These are phyloP conservation scores for Pocillopora verrucosa DNA, from an alignment of 64 coral and sea anemone species.

Conservation along the genomic window DNA sequence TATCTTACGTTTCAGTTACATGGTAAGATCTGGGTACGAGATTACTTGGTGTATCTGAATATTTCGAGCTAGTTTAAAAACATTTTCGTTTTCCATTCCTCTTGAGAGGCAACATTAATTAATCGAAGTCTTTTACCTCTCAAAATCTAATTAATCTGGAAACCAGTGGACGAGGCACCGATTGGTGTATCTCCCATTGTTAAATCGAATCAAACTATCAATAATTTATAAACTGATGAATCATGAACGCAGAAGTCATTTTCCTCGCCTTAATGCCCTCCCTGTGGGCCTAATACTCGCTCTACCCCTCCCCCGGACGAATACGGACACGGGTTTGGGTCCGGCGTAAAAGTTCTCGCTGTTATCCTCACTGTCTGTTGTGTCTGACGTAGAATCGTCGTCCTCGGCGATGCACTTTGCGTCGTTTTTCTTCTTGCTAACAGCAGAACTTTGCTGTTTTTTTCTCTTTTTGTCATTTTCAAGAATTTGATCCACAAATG, in stretches of 20 bases:
- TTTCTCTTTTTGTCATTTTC: neutral
- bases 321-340: conserved; percentile 8
- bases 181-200: too few relatives aligned
- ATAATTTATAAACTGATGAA: too few relatives aligned
- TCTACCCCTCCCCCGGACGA: neutral
- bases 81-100: too few relatives aligned
- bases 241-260: neutral
- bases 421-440: neutral
- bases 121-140: neutral
- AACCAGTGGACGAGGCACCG: too few relatives aligned
- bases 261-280: neutral
- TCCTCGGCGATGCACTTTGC: neutral
- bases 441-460: neutral
- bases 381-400: conserved; percentile 1
- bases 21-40: too few relatives aligned
- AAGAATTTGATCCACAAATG: too few relatives aligned
- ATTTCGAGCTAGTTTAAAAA: too few relatives aligned
- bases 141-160: too few relatives aligned
- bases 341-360: neutral
- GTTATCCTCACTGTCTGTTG: neutral
- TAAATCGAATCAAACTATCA: neutral
- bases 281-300: neutral
- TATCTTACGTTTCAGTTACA: too few relatives aligned
- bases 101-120: neutral
- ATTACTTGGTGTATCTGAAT: too few relatives aligned